These are phyloP conservation scores for Danio albolineatus DNA, from an alignment of 2,797 vertebrate genomes.

Conservation along the genomic window DNA sequence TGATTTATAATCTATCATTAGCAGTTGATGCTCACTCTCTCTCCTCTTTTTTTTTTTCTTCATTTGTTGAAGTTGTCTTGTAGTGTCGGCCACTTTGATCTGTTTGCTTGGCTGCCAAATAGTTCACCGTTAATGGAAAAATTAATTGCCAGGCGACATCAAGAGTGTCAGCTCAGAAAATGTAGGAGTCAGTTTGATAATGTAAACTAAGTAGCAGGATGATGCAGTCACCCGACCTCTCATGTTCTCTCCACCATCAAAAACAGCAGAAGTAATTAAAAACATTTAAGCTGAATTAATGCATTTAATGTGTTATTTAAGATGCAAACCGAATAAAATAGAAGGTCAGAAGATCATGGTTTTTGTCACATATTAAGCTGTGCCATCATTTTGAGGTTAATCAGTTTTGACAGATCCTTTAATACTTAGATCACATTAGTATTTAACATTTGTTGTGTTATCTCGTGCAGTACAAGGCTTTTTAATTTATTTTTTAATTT, in stretches of 20 bases:
- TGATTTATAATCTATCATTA: constrained; percentile 79
- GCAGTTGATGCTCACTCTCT: constrained; percentile 65
- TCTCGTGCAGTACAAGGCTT: neutral
- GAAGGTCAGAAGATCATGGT: neutral
- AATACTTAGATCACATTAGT: constrained; percentile 1
- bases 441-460: neutral
- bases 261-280: constrained; percentile 76
- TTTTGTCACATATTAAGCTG: constrained; percentile 18
- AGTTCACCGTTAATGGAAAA: constrained; percentile 80
- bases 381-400: constrained; percentile 16
- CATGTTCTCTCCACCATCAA: constrained; percentile 77
- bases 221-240: constrained; percentile 74
- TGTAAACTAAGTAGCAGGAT: constrained; percentile 79
- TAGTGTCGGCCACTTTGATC: constrained; percentile 70
- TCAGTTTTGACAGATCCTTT: constrained; percentile 16
- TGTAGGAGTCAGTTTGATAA: constrained; percentile 81
- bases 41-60: constrained; percentile 73
- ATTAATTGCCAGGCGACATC: constrained; percentile 74
- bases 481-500: constrained; percentile 1
- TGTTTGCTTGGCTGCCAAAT: constrained; percentile 82
- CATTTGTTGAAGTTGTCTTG: constrained; percentile 76
- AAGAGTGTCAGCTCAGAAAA: constrained; percentile 74
- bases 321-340: constrained; percentile 53
- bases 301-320: constrained; percentile 63
- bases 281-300: constrained; percentile 70